Evolutionary conservation across 2,888 invertebrate species (phyloP), one percentile per base, ranked within the genome.

Genomic region (Aspidapion aeneum): DNA sequence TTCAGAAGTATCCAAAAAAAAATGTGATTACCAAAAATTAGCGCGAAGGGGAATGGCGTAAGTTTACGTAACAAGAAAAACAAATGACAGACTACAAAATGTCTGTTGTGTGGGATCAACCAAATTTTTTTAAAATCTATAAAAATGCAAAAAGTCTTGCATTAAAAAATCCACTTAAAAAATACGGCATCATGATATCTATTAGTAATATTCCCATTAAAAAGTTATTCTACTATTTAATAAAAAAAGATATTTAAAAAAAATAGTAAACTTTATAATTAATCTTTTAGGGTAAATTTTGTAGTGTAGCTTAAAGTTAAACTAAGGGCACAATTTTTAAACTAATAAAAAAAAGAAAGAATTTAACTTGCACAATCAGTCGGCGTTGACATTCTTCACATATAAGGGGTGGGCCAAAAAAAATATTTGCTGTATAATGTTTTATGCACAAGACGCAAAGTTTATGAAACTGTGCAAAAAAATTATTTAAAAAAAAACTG

Each of bases 31-130:
- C 71, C 74, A 71, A 69, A 71, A 72, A 69, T 70, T 74, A 74
- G 77, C 75, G 77, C 78, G 35, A 35, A 35, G 5, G 35, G 78
- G 77, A 78, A 75, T 79, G 80, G 80, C 79, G 78, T 77, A 77
- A 74, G 74, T 74, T 71, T 72, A 61, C 71, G 71, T 74, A 72
- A 73, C 66, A 70, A 69, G 64, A 68, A 70, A 70, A 73, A 74
- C 35, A 35, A 70, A 77, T 76, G 76, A 60, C 74, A 79, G 79
- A 78, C 75, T 71, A 69, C 71, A 35, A 35, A 35, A 12, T 78
- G 77, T 80, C 80, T 80, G 77, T 76, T 79, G 78, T 76, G 80
- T 79, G 81, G 81, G 81, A 81, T 80, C 81, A 81, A 81, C 77
- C 78, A 77, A 75, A 74, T 79, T 35, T 35, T 35, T 35, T 35